Percentiles rank a stretch among this genome's conserved stretches.
phyloP scores from a whole-genome alignment of 2,797 vertebrate genomes.

The Epinephelus awoara region DNA sequence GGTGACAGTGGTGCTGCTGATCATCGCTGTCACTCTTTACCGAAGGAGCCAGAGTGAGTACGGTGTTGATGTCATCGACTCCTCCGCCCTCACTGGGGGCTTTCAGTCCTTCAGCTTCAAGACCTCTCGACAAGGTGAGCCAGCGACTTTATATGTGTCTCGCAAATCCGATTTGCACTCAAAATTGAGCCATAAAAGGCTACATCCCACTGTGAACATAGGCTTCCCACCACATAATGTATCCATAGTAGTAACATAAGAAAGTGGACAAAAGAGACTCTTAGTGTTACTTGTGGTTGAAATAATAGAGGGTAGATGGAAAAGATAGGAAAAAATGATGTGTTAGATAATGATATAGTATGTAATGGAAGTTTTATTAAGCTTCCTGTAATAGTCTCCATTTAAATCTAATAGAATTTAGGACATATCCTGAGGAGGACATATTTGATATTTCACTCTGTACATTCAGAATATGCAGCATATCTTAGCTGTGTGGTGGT shows the following conservation, averaged over 20 bases:
- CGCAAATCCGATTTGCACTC: background rate
- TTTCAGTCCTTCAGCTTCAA: slow-evolving; percentile 99
- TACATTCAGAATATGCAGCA: background rate
- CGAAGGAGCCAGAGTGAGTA: slow-evolving; percentile 96
- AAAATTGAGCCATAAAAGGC: background rate
- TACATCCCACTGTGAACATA: background rate
- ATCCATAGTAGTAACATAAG: background rate
- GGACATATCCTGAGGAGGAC: background rate
- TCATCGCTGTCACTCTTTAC: slow-evolving; percentile 93
- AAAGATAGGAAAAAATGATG: background rate
- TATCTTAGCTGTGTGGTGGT: background rate
- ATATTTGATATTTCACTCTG: background rate
- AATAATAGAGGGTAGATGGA: background rate
- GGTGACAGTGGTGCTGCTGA: slow-evolving; percentile 92
- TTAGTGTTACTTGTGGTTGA: background rate
- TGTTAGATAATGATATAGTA: background rate
- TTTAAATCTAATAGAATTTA: too few relatives aligned
- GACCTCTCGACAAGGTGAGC: slow-evolving; percentile 96
- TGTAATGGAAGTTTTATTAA: background rate
- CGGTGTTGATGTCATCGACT: slow-evolving; percentile 97
- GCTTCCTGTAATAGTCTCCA: background rate
- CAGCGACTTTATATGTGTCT: background rate
- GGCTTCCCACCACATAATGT: background rate
- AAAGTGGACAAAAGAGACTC: background rate
- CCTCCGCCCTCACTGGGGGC: slow-evolving; percentile 95